These are phyloP conservation scores for Diplodus puntazzo DNA, from an alignment of 2,797 vertebrate species.

Conservation along the genomic window DNA sequence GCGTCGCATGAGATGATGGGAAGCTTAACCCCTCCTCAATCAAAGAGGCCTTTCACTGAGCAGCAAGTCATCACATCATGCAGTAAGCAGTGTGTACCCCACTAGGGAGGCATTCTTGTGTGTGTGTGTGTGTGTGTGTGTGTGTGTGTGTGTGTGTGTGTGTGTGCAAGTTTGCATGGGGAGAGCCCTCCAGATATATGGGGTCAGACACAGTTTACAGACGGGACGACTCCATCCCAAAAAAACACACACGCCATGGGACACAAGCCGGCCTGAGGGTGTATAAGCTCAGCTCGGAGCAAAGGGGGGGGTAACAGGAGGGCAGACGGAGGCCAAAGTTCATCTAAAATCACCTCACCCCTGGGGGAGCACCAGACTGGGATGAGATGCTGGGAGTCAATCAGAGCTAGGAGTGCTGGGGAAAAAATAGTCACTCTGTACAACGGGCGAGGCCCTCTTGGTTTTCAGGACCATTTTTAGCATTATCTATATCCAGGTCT, in stretches of 20 bases:
- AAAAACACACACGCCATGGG: slow-evolving; percentile 55
- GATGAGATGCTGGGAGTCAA: neutral
- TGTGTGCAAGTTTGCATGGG: slow-evolving; percentile 25
- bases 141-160: slow-evolving; percentile 39
- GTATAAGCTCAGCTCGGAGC: slow-evolving; percentile 41
- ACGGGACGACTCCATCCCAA: slow-evolving; percentile 71
- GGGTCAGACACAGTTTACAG: slow-evolving; percentile 80
- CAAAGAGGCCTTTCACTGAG: slow-evolving; percentile 66
- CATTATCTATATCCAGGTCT: neutral
- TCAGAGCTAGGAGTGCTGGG: neutral
- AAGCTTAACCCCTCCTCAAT: slow-evolving; percentile 30
- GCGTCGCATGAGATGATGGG: slow-evolving; percentile 37
- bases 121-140: slow-evolving; percentile 36
- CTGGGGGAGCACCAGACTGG: slow-evolving; percentile 26
- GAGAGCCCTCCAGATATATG: slow-evolving; percentile 50
- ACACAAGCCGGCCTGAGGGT: slow-evolving; percentile 33
- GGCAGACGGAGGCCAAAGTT: slow-evolving; percentile 50
- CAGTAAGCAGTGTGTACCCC: slow-evolving; percentile 36
- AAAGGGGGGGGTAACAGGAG: slow-evolving; percentile 32
- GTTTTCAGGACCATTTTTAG: too few relatives aligned
- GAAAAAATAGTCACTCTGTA: neutral
- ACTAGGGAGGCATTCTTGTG: slow-evolving; percentile 28
- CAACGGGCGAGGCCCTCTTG: too few relatives aligned
- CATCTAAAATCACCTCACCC: slow-evolving; percentile 45
- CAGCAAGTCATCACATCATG: slow-evolving; percentile 53